These are phyloP conservation scores for Pipa parva DNA, from an alignment of 2,113 vertebrate species.

Conservation along the genomic window DNA sequence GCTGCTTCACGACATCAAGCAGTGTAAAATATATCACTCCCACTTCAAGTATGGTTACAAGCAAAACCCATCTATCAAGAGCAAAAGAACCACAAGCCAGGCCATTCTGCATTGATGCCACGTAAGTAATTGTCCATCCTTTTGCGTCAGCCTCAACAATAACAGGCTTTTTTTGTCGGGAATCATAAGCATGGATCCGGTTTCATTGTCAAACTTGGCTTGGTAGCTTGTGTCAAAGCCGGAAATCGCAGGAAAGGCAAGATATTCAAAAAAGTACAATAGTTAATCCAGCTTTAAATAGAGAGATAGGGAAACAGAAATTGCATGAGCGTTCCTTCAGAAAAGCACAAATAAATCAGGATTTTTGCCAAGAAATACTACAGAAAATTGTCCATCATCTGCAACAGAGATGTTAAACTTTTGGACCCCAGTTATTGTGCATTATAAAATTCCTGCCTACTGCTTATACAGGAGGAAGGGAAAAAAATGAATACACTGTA, in stretches of 20 bases:
- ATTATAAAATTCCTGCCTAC: no score
- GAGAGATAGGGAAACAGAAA: conserved; percentile 29
- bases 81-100: conserved; percentile 7
- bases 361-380: conserved; percentile 22
- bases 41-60: conserved; percentile 17
- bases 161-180: conserved; percentile 19
- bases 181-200: conserved; percentile 14
- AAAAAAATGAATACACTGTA: no score
- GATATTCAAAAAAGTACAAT: conserved; percentile 41
- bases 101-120: conserved; percentile 11
- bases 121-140: conserved; percentile 15
- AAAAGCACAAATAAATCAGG: conserved; percentile 18
- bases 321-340: conserved; percentile 7
- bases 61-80: conserved; percentile 22
- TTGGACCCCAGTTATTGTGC: no score
- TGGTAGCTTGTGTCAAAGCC: conserved; percentile 19
- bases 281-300: conserved; percentile 40
- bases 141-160: conserved; percentile 29
- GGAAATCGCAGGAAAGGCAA: conserved; percentile 27
- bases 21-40: conserved; percentile 21
- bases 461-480: no score
- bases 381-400: conserved; percentile 4
- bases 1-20: neutral
- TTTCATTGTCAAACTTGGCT: conserved; percentile 39
- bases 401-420: neutral